Percentiles rank a stretch among this genome's conserved stretches.
phyloP scores from a whole-genome alignment of 2,113 vertebrate genomes.

The Oncorhynchus gorbuscha region DNA sequence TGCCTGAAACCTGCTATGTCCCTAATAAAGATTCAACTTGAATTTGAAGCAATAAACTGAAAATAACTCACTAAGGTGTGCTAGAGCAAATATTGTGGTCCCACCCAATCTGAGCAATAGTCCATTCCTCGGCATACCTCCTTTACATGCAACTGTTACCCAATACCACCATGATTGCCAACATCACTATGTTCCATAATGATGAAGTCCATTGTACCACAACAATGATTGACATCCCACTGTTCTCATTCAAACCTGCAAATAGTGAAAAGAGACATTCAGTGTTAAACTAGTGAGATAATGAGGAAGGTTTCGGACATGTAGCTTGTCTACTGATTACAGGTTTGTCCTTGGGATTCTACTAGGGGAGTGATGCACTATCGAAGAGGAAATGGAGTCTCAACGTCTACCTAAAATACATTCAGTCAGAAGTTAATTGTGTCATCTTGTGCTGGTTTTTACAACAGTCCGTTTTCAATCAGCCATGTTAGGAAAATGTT shows the following conservation, averaged over 20 bases:
- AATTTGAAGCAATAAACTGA: too few species aligned
- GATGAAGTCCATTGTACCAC: neutral
- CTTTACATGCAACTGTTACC: too few species aligned
- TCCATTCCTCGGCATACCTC: too few species aligned
- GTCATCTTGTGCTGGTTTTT: conserved; percentile 83
- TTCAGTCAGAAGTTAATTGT: conserved; percentile 76
- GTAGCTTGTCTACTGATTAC: conserved; percentile 29
- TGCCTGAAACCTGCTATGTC: too few species aligned
- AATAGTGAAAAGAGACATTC: conserved; percentile 37
- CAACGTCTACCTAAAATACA: conserved; percentile 77
- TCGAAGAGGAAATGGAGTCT: conserved; percentile 63
- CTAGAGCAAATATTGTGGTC: too few species aligned
- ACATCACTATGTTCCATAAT: too few species aligned
- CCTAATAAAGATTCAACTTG: too few species aligned
- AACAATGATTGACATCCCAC: conserved; percentile 13
- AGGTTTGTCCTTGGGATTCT: conserved; percentile 29
- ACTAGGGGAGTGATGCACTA: conserved; percentile 43
- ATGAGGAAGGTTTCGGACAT: conserved; percentile 29
- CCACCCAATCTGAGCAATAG: too few species aligned
- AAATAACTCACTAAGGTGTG: too few species aligned
- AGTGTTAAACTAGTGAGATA: conserved; percentile 47
- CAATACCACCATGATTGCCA: too few species aligned
- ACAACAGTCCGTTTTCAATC: conserved; percentile 85
- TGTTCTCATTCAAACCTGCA: conserved; percentile 21
- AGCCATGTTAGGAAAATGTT: conserved; percentile 79